Evolutionary conservation across 2,888 invertebrate species (phyloP), one percentile per base, ranked within the genome.

Genomic region (Chrysina gloriosa): DNA sequence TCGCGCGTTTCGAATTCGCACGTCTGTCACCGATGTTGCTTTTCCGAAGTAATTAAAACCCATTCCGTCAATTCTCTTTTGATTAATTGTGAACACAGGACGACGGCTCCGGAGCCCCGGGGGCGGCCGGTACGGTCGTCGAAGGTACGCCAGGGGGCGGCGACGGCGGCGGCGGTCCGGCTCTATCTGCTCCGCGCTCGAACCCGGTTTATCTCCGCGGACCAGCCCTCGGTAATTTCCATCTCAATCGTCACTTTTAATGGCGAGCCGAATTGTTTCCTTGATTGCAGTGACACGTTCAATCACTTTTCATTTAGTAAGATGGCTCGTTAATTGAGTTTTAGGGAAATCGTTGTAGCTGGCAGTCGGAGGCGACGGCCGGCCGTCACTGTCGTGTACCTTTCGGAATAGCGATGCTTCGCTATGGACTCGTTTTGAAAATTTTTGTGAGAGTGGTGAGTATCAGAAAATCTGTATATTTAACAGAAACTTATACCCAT

Each of bases 231-330:
- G 72, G 82, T 79, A 83, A 83, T 83, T 83, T 83, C 82, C 83
- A 83, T 83, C 83, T 83, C 83, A 83, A 83, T 83, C 83, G 83
- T 80, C 81, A 83, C 83, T 83, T 83, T 83, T 83, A 83, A 83
- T 83, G 81, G 81, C 79, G 76, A 76, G 73, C 80, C 77, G 82
- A 80, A 83, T 82, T 83, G 82, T 82, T 82, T 83, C 82, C 81
- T 82, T 81, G 82, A 83, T 83, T 83, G 81, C 81, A 81, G 82
- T 81, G 82, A 83, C 82, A 82, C 81, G 81, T 82, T 82, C 82
- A 81, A 83, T 83, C 83, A 78, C 83, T 83, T 83, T 82, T 83
- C 83, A 82, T 83, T 83, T 82, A 80, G 81, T 82, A 82, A 83
- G 83, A 82, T 81, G 82, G 80, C 77, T 80, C 79, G 82, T 83